Evolutionary conservation across 2,113 vertebrate genomes (phyloP), one percentile per base, ranked within the genome.

Genomic region (Periophthalmus modestus): DNA sequence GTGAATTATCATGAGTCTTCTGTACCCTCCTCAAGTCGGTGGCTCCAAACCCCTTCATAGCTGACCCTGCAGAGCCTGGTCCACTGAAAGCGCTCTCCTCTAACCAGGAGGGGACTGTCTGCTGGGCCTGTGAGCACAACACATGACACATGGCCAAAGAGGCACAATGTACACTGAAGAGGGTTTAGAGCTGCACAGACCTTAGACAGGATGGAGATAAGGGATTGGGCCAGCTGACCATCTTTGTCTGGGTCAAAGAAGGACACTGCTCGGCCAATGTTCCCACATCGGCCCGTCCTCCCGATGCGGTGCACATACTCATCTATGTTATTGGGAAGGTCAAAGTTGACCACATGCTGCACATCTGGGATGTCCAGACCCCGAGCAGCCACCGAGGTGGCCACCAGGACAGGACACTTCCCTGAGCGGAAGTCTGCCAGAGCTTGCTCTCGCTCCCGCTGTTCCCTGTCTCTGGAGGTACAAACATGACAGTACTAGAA

Each of bases 291-390:
- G 7, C 97, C 98, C 6, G 97, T 99, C 66, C 97, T 94, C 24
- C 97, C 97, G 54, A 99, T 99, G 23, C 96, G 94, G 82, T 99
- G 96, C 52, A 99, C 96, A 0, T 98, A 99, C 7, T 98, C 98
- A 0, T 98, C 96, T 4, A 98, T 95, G 70, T 86, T 90, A 46
- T 89, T 91, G 7, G 98, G 96, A 28, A 99, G 94, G 75, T 99
- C 97, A 86, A 95, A 96, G 90, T 98, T 98, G 68, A 99, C 95
- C 69, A 98, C 96, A 2, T 97, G 95, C 69, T 98, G 95, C 61
- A 99, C 96, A 0, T 96, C 96, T 81, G 96, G 95, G 61, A 99
- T 98, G 77, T 99, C 97, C 75, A 99, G 87, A 0, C 97, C 96
- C 34, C 98, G 94, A 67, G 96, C 96, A 43, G 97, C 98, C 1